phyloP scores from a whole-genome alignment of 1,140 invertebrate species.

The Nylanderia fulva region DNA sequence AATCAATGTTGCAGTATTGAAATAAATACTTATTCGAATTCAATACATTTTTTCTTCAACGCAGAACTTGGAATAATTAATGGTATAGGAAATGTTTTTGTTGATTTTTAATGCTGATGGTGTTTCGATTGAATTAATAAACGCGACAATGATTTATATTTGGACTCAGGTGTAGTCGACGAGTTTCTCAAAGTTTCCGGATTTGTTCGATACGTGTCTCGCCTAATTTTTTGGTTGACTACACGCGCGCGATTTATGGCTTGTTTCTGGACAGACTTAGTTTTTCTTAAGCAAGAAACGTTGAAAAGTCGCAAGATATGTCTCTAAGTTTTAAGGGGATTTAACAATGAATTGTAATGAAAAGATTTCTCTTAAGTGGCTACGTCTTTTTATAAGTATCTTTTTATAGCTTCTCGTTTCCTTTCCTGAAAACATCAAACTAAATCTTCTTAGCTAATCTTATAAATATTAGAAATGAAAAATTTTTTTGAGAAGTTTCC shows the following conservation, averaged over 20 bases:
- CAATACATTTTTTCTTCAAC: too few relatives aligned
- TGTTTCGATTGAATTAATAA: conserved; percentile 46
- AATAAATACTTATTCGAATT: too few relatives aligned
- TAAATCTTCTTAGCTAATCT: not conserved
- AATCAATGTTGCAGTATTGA: too few relatives aligned
- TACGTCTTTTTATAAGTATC: not conserved
- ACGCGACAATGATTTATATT: not conserved
- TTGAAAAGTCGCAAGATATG: not conserved
- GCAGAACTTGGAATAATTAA: not conserved
- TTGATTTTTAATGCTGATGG: not conserved
- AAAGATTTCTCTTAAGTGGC: not conserved
- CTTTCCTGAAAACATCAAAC: not conserved
- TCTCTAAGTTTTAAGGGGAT: not conserved
- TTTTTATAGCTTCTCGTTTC: not conserved
- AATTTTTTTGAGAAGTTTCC: not conserved
- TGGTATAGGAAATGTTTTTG: not conserved
- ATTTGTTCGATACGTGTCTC: conserved; percentile 61
- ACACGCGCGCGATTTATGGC: conserved; percentile 52
- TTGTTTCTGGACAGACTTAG: not conserved
- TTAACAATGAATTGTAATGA: too few relatives aligned
- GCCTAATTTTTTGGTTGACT: conserved; percentile 64
- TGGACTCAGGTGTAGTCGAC: conserved; percentile 71
- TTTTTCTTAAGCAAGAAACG: conserved; percentile 8
- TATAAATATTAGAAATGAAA: conserved; percentile 26
- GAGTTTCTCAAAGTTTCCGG: conserved; percentile 71